Conservation (phyloP, 2,888 invertebrate species). For the Lasioglossum figueresi region DNA sequence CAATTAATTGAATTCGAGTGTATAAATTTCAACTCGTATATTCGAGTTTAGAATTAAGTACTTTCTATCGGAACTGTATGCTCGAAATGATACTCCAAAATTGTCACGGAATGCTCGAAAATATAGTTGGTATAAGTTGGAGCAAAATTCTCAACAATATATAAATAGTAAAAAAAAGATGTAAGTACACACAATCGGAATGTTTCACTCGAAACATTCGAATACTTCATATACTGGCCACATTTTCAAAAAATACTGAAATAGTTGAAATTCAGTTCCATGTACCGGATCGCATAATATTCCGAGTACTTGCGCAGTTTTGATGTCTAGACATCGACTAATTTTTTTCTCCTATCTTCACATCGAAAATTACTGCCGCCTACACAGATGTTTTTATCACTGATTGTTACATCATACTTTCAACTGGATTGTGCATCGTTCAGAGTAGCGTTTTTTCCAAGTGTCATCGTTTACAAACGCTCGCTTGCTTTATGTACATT, state of each 20-base stretch:
- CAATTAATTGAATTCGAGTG: background rate
- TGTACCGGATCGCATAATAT: background rate
- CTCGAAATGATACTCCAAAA: background rate
- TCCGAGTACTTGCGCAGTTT: background rate
- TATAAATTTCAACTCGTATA: background rate
- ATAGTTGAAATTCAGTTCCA: constrained; percentile 7
- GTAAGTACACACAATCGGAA: background rate
- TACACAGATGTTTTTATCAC: constrained; percentile 18
- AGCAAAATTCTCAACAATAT: background rate
- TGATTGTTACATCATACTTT: constrained; percentile 50
- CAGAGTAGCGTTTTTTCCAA: constrained; percentile 27
- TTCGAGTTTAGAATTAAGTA: constrained; percentile 6
- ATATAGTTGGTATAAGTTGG: background rate
- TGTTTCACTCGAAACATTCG: background rate
- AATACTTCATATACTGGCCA: background rate
- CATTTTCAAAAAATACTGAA: background rate
- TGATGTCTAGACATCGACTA: background rate
- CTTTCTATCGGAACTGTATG: background rate
- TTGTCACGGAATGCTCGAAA: constrained; percentile 11
- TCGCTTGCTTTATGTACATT: constrained; percentile 39
- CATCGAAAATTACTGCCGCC: background rate
- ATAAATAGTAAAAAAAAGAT: background rate
- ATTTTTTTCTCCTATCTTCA: constrained; percentile 10
- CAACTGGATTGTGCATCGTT: constrained; percentile 51
- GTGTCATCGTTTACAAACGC: constrained; percentile 10